Percentiles rank a stretch among this genome's conserved stretches.
Evolutionary conservation across 2,113 vertebrate genomes (phyloP).

Genomic region (Ginglymostoma cirratum): DNA sequence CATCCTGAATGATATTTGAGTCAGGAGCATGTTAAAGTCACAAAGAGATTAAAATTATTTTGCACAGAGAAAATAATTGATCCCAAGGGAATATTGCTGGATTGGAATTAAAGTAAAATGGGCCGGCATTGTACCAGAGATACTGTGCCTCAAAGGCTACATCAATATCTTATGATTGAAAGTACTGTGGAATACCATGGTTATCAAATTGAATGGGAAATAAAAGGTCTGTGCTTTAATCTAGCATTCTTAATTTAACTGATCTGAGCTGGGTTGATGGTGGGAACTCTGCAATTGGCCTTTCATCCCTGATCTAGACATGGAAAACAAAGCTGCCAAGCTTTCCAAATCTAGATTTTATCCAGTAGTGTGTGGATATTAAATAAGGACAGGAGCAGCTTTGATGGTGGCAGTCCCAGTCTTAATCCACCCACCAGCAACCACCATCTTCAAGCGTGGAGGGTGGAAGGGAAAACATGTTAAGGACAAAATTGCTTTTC

Average conservation of each 20-base stretch:
- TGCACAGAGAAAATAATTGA: background rate
- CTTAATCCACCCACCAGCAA: background rate
- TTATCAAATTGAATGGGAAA: background rate
- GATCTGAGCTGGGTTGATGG: background rate
- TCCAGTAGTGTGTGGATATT: background rate
- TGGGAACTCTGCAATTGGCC: background rate
- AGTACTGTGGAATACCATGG: background rate
- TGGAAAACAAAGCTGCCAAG: background rate
- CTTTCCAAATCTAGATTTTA: background rate
- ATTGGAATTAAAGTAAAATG: background rate
- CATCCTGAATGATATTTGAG: background rate
- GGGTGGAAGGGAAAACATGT: background rate
- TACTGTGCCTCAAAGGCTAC: background rate
- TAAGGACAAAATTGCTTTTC: background rate
- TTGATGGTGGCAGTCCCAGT: background rate
- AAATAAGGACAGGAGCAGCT: background rate
- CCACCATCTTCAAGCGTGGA: background rate
- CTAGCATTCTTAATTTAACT: background rate
- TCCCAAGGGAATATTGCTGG: background rate
- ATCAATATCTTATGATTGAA: background rate
- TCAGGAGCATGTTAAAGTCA: background rate
- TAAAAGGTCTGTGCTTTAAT: background rate
- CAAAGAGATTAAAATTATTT: background rate
- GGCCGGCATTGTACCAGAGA: background rate
- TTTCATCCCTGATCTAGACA: background rate